Evolutionary conservation across 2,797 vertebrate genomes (phyloP), one percentile per base, ranked within the genome.

Genomic region (Danio jaintianensis): DNA sequence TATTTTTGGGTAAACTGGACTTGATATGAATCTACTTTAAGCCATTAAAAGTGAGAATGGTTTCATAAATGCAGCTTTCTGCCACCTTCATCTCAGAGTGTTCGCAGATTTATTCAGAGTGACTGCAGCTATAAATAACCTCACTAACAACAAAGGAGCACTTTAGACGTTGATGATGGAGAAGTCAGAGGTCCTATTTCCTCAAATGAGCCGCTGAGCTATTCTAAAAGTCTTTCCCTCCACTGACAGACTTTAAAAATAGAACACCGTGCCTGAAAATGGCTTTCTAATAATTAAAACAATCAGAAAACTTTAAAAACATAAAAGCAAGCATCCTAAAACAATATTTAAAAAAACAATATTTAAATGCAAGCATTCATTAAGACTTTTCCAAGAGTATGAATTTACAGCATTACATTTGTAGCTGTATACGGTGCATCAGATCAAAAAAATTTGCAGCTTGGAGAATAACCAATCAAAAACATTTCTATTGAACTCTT

Each of bases 101-200:
- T 52, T 74, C 7, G 18, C 70, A 63, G 52, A 74, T 68, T 40
- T 69, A 75, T 81, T 63, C 62, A 56, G 55, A 82, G 76, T 63
- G 68, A 69, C 56, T 47, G 22, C 5, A 40, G 47, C 72, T 83
- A 77, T 85, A 83, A 71, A 83, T 82, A 84, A 71, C 85, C 16
- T 56, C 56, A 67, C 38, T 53, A 78, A 61, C 67, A 81, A 68
- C 61, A 64, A 63, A 74, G 77, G 9, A 62, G 7, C 5, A 43
- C 68, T 78, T 74, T 36, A 74, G 61, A 43, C 18, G 10, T 43
- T 72, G 22, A 72, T 72, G 79, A 79, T 62, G 47, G 78, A 45
- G 64, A 56, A 66, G 52, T 73, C 72, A 61, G 77, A 80, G 77
- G 77, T 68, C 52, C 79, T n/a, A 84, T 80, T 78, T 82, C 47